A percentile compares a stretch with the other conserved stretches of the same genome.
phyloP scores from a whole-genome alignment of 2,888 invertebrate species.

The Drosophila tanythrix region DNA sequence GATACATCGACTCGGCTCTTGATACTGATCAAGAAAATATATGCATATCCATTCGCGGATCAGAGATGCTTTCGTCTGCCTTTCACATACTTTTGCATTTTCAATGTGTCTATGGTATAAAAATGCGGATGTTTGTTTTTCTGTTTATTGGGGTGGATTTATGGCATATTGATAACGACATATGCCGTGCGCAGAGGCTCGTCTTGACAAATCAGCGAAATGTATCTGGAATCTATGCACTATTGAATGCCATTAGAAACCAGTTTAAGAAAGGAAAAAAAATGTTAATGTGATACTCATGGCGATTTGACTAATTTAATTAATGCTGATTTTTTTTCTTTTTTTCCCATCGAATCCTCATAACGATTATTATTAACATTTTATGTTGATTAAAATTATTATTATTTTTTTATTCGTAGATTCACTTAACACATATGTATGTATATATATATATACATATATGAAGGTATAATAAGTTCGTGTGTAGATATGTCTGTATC shows the following conservation, averaged over 20 bases:
- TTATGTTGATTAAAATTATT: conserved; percentile 41
- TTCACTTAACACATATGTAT: conserved; percentile 11
- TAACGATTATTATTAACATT: conserved; percentile 67
- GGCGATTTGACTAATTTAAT: conserved; percentile 74
- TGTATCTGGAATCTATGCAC: conserved; percentile 16
- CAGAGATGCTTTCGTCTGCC: not conserved
- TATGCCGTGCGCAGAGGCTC: conserved; percentile 35
- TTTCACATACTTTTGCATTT: not conserved
- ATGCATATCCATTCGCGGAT: not conserved
- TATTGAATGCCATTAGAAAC: conserved; percentile 12
- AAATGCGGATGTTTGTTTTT: not conserved
- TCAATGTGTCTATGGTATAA: not conserved
- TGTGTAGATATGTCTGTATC: conserved; percentile 13
- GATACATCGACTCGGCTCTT: not conserved
- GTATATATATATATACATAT: not conserved
- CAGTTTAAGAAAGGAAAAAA: conserved; percentile 40
- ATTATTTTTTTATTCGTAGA: conserved; percentile 10
- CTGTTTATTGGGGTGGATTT: not conserved
- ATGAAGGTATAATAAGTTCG: conserved; percentile 1
- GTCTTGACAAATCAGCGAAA: conserved; percentile 30
- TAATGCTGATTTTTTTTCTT: conserved; percentile 57
- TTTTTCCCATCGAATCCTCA: conserved; percentile 28
- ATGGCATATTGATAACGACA: not conserved
- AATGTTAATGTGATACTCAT: conserved; percentile 68
- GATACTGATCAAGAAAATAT: not conserved